Percentiles rank a stretch among this genome's conserved stretches.
These are phyloP conservation scores for Trachops cirrhosus DNA, from an alignment of 2,797 vertebrate genomes.

Conservation along the genomic window DNA sequence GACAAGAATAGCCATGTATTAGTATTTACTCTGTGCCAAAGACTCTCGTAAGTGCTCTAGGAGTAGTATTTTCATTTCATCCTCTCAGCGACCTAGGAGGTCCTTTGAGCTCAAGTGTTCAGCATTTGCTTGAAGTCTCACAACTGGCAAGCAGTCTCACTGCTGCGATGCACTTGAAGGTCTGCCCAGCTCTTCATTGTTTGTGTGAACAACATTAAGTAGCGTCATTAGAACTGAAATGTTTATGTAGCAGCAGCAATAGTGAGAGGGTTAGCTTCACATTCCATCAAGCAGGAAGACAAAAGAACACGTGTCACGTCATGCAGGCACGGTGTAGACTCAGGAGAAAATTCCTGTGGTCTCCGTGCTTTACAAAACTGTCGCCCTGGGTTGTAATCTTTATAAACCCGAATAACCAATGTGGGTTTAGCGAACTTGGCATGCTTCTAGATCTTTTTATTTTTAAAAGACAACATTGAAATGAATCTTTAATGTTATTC, in stretches of 20 bases:
- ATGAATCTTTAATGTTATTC: not conserved
- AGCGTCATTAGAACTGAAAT: not conserved
- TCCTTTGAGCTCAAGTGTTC: not conserved
- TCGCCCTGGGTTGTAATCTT: not conserved
- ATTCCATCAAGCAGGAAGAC: not conserved
- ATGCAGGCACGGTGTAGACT: not conserved
- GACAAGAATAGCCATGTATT: not conserved
- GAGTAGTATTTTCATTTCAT: not conserved
- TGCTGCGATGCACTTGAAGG: fast-evolving
- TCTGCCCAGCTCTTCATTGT: not conserved
- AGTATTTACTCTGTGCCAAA: not conserved
- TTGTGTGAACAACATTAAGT: not conserved
- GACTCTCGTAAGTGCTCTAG: not conserved
- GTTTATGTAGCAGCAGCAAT: not conserved
- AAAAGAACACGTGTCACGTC: not conserved
- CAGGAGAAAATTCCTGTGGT: not conserved
- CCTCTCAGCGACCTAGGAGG: not conserved
- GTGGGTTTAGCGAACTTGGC: not conserved
- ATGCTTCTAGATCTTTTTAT: not conserved
- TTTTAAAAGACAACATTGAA: not conserved
- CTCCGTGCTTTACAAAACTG: not conserved
- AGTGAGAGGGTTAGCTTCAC: not conserved
- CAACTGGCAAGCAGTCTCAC: not conserved
- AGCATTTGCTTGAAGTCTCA: not conserved
- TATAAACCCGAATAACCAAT: not conserved